Evolutionary conservation across 2,797 vertebrate genomes (phyloP), one percentile per base, ranked within the genome.

Genomic region (Varecia variegata): DNA sequence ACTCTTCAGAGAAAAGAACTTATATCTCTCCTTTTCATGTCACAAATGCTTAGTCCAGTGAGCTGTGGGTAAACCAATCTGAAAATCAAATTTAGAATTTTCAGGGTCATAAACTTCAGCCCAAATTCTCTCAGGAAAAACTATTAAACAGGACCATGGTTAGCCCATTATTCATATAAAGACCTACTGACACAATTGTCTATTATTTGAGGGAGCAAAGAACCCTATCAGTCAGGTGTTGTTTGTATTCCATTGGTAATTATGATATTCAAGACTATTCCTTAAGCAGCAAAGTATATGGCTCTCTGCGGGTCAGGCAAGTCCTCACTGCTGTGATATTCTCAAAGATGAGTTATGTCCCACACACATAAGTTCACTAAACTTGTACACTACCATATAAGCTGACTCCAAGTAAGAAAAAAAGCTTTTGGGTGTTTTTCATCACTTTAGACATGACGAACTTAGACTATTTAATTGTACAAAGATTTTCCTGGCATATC

Each of bases 401-500:
- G 71, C 58, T 79, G 58, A 21, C 30, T 96, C 45, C 58, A 82
- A 93, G 17, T 65, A 47, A 76, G 21, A 50, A 47, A 50, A 73
- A 50, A 45, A 86, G 25, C 18, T 92, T 70, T 73, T 35, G 56
- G 30, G 27, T 89, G 10, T 86, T 90, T 88, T 83, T 74, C 47
- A 88, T 52, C 38, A 84, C 30, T 84, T 85, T 68, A 90, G 47
- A 96, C 21, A 43, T 68, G 65, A 81, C 2, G 1, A 94, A 93
- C 67, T 71, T 60, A 71, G 52, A 91, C 23, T 67, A 56, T 80
- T 88, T 96, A 67, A 91, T 88, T 93, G 58, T 88, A 38, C 87
- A 77, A 94, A 84, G n/a, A 40, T 92, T 95, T 83, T 73, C 80
- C 70, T 82, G 68, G 87, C 83, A n/a, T 68, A 73, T 80, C 43